Evolutionary conservation across 2,797 vertebrate genomes (phyloP).

Genomic region (Mormyrops boulengeri): DNA sequence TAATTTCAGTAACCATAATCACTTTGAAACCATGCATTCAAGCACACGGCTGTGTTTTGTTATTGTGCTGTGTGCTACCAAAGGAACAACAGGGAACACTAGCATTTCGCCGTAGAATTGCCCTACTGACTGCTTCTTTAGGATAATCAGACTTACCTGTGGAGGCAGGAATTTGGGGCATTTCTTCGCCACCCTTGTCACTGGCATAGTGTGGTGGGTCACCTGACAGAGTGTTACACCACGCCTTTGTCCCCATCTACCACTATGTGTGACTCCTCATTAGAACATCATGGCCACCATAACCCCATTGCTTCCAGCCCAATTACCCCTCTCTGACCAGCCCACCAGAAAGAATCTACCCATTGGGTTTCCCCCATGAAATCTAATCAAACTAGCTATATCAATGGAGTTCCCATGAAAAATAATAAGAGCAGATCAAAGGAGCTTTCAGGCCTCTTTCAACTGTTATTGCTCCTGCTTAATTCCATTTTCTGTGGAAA

Average conservation of each 20-base stretch:
- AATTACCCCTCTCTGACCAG: constrained; percentile 19
- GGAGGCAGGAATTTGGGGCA: constrained; percentile 59
- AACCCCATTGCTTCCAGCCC: constrained; percentile 24
- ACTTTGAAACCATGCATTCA: background rate
- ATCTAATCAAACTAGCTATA: background rate
- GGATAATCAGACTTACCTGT: constrained; percentile 52
- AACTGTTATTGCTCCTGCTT: background rate
- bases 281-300: constrained; percentile 35
- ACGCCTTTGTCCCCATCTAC: constrained; percentile 36
- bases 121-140: constrained; percentile 2
- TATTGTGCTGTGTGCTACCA: background rate
- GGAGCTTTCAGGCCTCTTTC: background rate
- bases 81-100: background rate
- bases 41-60: background rate
- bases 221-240: constrained; percentile 18
- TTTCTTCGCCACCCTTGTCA: constrained; percentile 45
- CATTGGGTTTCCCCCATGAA: background rate
- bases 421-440: background rate
- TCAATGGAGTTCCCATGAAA: background rate
- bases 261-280: constrained; percentile 55
- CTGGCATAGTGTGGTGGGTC: constrained; percentile 47
- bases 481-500: background rate
- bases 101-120: constrained; percentile 15
- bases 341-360: constrained; percentile 2
- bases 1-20: background rate